These are phyloP conservation scores for Harpalus rubripes DNA, from an alignment of 2,888 invertebrate genomes.

Conservation along the genomic window DNA sequence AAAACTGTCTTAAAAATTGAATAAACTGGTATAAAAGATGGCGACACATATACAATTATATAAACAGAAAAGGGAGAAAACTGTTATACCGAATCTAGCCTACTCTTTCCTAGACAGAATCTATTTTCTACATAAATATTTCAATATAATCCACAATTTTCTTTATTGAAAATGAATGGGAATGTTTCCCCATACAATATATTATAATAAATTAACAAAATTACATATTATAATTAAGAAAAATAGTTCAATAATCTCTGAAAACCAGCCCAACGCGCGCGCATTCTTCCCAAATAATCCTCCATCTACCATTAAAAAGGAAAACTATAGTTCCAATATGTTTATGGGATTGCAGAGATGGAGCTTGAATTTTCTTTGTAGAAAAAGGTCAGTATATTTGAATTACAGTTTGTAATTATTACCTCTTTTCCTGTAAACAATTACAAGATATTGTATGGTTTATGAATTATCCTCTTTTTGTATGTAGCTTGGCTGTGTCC, in stretches of 20 bases:
- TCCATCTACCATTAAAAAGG: slow-evolving; percentile 71
- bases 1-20: slow-evolving; percentile 19
- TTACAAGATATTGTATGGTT: slow-evolving; percentile 29
- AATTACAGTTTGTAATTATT: slow-evolving; percentile 72
- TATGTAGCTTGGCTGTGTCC: slow-evolving; percentile 35
- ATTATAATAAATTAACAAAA: not conserved
- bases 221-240: slow-evolving; percentile 14
- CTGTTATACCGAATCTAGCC: slow-evolving; percentile 31
- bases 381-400: slow-evolving; percentile 77
- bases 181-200: not conserved
- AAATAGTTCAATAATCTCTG: slow-evolving; percentile 34
- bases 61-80: slow-evolving; percentile 33
- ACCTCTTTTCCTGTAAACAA: slow-evolving; percentile 49
- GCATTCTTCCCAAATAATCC: slow-evolving; percentile 60
- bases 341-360: slow-evolving; percentile 76
- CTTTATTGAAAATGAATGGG: too few relatives aligned
- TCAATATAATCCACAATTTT: not conserved
- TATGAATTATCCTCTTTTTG: slow-evolving; percentile 18
- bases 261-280: slow-evolving; percentile 42
- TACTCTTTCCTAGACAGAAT: slow-evolving; percentile 8
- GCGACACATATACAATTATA: slow-evolving; percentile 25
- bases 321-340: slow-evolving; percentile 73
- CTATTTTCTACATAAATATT: not conserved
- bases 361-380: slow-evolving; percentile 76
- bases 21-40: slow-evolving; percentile 46